Percentiles rank a stretch among this genome's conserved stretches.
Evolutionary conservation across 1,140 invertebrate species (phyloP).

Genomic region (Musca domestica): DNA sequence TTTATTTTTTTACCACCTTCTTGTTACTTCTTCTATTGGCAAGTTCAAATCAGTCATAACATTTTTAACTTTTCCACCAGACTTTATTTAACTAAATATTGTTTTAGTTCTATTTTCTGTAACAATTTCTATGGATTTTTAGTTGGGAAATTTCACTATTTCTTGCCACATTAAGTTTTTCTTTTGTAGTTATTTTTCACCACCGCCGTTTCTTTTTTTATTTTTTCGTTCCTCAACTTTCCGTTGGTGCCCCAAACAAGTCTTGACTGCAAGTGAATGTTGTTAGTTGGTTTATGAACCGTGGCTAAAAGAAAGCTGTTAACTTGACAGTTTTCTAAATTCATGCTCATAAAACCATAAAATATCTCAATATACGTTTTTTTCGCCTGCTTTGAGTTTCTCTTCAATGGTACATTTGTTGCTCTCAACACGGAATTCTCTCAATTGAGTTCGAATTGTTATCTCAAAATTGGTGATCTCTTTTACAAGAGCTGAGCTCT

Average conservation of each 20-base stretch:
- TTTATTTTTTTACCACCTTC: too few species aligned
- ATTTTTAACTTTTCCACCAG: not conserved
- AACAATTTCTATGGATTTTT: not conserved
- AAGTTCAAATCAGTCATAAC: not conserved
- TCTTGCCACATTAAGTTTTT: slow-evolving; percentile 4
- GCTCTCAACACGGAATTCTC: not conserved
- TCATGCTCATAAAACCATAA: not conserved
- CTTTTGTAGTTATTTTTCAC: not conserved
- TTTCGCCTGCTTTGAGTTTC: too few species aligned
- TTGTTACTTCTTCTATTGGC: too few species aligned
- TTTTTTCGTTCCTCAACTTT: too few species aligned
- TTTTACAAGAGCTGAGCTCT: too few species aligned
- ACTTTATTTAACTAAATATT: not conserved
- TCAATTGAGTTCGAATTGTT: not conserved
- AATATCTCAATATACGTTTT: too few species aligned
- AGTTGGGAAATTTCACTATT: not conserved
- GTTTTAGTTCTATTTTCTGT: slow-evolving; percentile 5
- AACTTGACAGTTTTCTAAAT: slow-evolving; percentile 21
- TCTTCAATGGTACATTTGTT: too few species aligned
- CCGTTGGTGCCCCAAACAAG: slow-evolving; percentile 11
- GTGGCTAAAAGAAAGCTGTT: slow-evolving; percentile 20
- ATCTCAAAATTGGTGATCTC: not conserved
- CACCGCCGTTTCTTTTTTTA: slow-evolving; percentile 1
- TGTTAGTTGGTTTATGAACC: slow-evolving; percentile 8
- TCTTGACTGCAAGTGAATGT: slow-evolving; percentile 18